These are phyloP conservation scores for Lepus townsendii DNA, from an alignment of 2,797 vertebrate species.

Conservation along the genomic window DNA sequence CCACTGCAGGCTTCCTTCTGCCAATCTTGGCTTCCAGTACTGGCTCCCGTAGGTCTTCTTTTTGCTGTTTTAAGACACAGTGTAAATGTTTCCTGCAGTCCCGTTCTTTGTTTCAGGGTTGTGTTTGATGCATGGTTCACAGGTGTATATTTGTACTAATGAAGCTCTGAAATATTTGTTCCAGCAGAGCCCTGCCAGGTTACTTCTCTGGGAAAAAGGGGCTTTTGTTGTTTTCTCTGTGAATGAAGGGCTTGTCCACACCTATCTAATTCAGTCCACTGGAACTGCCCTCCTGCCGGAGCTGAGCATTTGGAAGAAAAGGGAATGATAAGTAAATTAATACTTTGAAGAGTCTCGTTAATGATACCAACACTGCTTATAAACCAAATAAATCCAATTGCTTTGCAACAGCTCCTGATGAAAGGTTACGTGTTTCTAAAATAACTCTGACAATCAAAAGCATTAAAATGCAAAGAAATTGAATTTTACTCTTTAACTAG, in stretches of 20 bases:
- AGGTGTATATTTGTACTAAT: background rate
- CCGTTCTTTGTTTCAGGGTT: background rate
- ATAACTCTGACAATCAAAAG: constrained; percentile 37
- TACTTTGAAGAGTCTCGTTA: background rate
- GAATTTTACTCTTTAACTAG: constrained; percentile 35
- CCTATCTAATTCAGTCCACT: background rate
- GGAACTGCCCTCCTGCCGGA: background rate
- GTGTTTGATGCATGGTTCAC: background rate
- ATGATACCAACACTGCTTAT: background rate
- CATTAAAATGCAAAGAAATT: constrained; percentile 32
- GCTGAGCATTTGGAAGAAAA: constrained; percentile 33
- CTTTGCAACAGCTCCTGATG: constrained; percentile 25
- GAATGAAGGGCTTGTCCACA: background rate
- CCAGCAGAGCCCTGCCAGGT: background rate
- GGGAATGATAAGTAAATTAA: constrained; percentile 12
- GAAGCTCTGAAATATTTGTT: constrained; percentile 20
- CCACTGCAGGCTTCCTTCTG: background rate
- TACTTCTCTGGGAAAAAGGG: constrained; percentile 23
- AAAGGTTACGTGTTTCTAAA: constrained; percentile 12
- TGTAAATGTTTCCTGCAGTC: background rate
- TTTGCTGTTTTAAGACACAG: constrained; percentile 32
- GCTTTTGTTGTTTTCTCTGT: constrained; percentile 44
- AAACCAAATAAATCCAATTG: constrained; percentile 12
- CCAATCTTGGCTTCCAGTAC: background rate
- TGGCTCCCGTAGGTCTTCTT: constrained; percentile 6